These are phyloP conservation scores for Columba livia DNA, from an alignment of 2,113 vertebrate species.

Conservation along the genomic window DNA sequence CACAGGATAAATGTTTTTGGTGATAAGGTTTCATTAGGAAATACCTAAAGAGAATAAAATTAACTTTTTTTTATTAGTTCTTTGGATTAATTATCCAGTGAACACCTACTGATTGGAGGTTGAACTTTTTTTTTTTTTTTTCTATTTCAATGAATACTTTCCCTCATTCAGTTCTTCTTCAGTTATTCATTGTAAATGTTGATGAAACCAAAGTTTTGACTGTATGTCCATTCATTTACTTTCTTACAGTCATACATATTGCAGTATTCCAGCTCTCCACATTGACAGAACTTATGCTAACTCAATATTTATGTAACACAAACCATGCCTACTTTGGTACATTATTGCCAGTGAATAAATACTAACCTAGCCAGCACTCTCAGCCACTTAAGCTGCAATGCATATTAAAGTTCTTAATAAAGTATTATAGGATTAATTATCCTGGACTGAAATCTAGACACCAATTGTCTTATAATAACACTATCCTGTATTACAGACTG, in stretches of 20 bases:
- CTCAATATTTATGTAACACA: not conserved
- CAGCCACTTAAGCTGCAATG: not conserved
- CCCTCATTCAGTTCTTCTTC: not conserved
- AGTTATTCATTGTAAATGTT: not conserved
- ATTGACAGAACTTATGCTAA: not conserved
- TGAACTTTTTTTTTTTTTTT: not conserved
- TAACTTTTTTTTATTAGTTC: not conserved
- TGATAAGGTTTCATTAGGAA: constrained; percentile 24
- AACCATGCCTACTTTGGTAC: not conserved
- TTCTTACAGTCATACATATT: not conserved
- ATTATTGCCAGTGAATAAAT: not conserved
- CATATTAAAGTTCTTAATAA: not conserved
- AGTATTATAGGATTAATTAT: not conserved
- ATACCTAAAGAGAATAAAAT: constrained; percentile 30
- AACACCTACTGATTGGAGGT: not conserved
- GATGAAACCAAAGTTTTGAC: not conserved
- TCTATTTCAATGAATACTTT: not conserved
- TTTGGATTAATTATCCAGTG: constrained; percentile 28
- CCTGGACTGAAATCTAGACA: not conserved
- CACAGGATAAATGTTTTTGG: constrained; percentile 11
- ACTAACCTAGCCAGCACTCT: not conserved
- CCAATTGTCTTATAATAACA: not conserved
- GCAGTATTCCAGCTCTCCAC: not conserved
- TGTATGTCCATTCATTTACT: not conserved
- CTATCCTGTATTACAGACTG: not conserved